Percentiles rank a stretch among this genome's conserved stretches.
These are phyloP conservation scores for Drosophila suboccidentalis DNA, from an alignment of 2,888 invertebrate species.

Conservation along the genomic window DNA sequence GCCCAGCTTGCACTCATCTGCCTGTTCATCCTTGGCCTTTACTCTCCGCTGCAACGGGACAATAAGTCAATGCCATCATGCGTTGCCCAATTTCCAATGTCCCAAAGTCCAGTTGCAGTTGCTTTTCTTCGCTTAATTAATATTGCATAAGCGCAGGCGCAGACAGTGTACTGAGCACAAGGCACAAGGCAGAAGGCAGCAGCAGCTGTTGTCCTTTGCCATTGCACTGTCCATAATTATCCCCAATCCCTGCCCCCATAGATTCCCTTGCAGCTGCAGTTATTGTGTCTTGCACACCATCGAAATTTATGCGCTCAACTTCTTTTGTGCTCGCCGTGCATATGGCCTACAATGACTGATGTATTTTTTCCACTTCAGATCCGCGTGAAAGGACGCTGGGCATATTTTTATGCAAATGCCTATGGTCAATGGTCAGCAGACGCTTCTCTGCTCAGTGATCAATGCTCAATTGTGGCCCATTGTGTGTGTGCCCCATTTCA, in stretches of 20 bases:
- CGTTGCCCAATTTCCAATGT: slow-evolving; percentile 22
- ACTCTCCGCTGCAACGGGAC: slow-evolving; percentile 23
- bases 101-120: slow-evolving; percentile 20
- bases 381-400: slow-evolving; percentile 23
- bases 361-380: slow-evolving; percentile 40
- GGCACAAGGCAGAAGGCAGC: slow-evolving; percentile 11
- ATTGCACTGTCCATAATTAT: slow-evolving; percentile 63
- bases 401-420: slow-evolving; percentile 55
- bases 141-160: slow-evolving; percentile 75
- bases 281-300: slow-evolving; percentile 21
- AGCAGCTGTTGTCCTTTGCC: slow-evolving; percentile 54
- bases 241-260: not conserved
- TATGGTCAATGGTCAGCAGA: slow-evolving; percentile 9
- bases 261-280: not conserved
- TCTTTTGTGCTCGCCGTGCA: slow-evolving; percentile 47
- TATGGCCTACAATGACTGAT: slow-evolving; percentile 56
- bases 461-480: slow-evolving; percentile 46
- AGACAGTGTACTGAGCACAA: slow-evolving; percentile 1
- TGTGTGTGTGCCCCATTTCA: slow-evolving; percentile 23
- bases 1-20: not conserved
- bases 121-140: slow-evolving; percentile 68
- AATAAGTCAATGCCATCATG: slow-evolving; percentile 65
- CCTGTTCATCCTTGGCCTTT: slow-evolving; percentile 20
- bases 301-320: slow-evolving; percentile 44
- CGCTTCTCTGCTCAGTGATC: not conserved